phyloP scores from a whole-genome alignment of 1,140 invertebrate species.

The Colletes latitarsis region DNA sequence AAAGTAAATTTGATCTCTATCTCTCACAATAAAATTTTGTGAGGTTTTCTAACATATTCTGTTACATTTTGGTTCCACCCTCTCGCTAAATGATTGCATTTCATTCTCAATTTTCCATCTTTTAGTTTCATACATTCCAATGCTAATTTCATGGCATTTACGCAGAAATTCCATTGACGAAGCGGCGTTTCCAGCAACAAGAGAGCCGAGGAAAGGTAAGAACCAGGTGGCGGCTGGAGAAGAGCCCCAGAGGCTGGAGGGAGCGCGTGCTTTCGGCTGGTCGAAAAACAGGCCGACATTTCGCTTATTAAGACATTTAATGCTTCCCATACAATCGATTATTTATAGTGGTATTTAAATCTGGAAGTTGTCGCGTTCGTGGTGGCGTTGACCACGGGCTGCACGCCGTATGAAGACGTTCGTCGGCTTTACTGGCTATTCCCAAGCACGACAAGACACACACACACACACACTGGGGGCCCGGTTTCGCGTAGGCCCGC shows the following conservation, averaged over 20 bases:
- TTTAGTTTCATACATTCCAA: no score
- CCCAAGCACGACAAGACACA: slow-evolving; percentile 40
- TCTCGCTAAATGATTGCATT: no score
- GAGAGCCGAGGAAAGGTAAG: not conserved
- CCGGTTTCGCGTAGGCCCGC: not conserved
- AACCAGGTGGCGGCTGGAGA: not conserved
- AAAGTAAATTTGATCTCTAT: no score
- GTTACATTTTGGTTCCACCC: no score
- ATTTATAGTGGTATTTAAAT: slow-evolving; percentile 75
- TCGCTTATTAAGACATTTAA: slow-evolving; percentile 74
- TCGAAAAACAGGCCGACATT: slow-evolving; percentile 56
- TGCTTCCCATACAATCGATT: slow-evolving; percentile 73
- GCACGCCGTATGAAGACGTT: slow-evolving; percentile 68
- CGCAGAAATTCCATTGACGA: no score
- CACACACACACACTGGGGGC: slow-evolving; percentile 13
- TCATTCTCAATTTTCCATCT: no score
- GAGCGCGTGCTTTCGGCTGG: slow-evolving; percentile 53
- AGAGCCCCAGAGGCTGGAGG: not conserved
- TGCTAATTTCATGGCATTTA: no score
- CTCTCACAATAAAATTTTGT: no score
- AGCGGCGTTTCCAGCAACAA: not conserved
- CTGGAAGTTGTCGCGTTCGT: slow-evolving; percentile 53
- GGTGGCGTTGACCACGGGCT: slow-evolving; percentile 36
- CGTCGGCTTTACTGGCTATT: slow-evolving; percentile 66
- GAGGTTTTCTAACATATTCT: no score